Conservation (phyloP, 2,888 invertebrate genomes). For the Orthonevra nobilis region DNA sequence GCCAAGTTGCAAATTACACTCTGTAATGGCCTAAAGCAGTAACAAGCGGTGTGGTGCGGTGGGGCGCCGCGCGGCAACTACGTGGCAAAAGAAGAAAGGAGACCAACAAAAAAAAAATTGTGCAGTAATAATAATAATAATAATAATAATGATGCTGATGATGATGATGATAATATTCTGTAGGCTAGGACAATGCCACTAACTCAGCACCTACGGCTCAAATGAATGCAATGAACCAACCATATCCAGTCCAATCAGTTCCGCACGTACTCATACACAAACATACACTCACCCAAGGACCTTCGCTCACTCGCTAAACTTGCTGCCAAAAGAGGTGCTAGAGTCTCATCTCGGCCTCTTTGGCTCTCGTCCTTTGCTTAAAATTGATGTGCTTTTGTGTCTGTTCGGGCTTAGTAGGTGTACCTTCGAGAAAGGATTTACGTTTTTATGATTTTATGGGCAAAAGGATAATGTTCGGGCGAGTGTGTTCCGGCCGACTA, state of each 20-base stretch:
- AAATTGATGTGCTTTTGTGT: slow-evolving; percentile 16
- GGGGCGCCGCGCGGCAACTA: too few species aligned
- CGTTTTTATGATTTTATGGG: slow-evolving; percentile 62
- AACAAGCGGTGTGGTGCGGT: too few species aligned
- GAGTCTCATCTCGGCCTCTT: slow-evolving; percentile 55
- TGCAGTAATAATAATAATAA: slow-evolving; percentile 60
- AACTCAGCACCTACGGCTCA: slow-evolving; percentile 52
- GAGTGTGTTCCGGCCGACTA: neutral
- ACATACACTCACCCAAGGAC: slow-evolving; percentile 26
- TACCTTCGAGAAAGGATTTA: slow-evolving; percentile 61
- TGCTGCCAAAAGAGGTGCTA: slow-evolving; percentile 52
- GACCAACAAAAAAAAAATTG: slow-evolving; percentile 24
- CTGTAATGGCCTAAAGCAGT: slow-evolving; percentile 60
- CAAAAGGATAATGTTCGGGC: slow-evolving; percentile 49
- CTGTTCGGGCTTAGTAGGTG: neutral
- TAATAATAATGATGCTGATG: slow-evolving; percentile 37
- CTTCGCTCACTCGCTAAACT: slow-evolving; percentile 31
- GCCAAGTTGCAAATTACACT: slow-evolving; percentile 69
- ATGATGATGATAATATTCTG: slow-evolving; percentile 49
- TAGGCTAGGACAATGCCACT: slow-evolving; percentile 60
- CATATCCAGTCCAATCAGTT: slow-evolving; percentile 46
- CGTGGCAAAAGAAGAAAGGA: neutral
- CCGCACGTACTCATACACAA: slow-evolving; percentile 14
- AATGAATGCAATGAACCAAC: neutral
- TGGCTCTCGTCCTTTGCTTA: slow-evolving; percentile 27